Conservation (phyloP, 2,888 invertebrate species). For the Ypsolopha scabrella region DNA sequence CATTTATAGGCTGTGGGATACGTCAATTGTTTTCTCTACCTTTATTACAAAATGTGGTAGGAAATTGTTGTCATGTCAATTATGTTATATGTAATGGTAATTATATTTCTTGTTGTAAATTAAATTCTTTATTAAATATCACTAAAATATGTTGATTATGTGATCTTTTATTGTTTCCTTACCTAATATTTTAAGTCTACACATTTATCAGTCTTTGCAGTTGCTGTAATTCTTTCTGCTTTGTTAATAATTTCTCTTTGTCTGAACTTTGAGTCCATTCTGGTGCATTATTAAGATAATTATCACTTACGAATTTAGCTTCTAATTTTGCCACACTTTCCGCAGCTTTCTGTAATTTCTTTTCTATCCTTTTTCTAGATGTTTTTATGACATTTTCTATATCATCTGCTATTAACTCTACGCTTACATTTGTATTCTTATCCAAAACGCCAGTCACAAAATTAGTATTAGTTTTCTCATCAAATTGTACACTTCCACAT, state of each 20-base stretch:
- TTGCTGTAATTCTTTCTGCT: slow-evolving; percentile 36
- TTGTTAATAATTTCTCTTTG: slow-evolving; percentile 31
- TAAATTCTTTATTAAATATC: background rate
- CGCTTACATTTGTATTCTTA: slow-evolving; percentile 31
- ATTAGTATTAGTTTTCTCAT: slow-evolving; percentile 18
- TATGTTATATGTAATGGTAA: background rate
- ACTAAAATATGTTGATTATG: background rate
- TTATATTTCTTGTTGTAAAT: background rate
- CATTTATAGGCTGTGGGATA: no score
- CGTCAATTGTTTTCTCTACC: no score
- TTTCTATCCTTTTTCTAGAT: slow-evolving; percentile 34
- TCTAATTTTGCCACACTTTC: slow-evolving; percentile 35
- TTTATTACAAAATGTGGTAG: no score
- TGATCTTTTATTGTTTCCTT: background rate
- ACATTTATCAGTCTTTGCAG: slow-evolving; percentile 36
- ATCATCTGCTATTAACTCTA: slow-evolving; percentile 37
- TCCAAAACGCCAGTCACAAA: slow-evolving; percentile 32
- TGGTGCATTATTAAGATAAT: slow-evolving; percentile 26
- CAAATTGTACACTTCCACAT: slow-evolving; percentile 25
- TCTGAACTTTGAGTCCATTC: slow-evolving; percentile 30
- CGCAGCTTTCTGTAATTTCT: slow-evolving; percentile 37
- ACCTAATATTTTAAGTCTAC: background rate
- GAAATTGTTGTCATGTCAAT: background rate
- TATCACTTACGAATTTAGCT: slow-evolving; percentile 25
- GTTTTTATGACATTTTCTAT: slow-evolving; percentile 25